Conservation (phyloP, 2,888 invertebrate genomes). For the Hemaris fuciformis region DNA sequence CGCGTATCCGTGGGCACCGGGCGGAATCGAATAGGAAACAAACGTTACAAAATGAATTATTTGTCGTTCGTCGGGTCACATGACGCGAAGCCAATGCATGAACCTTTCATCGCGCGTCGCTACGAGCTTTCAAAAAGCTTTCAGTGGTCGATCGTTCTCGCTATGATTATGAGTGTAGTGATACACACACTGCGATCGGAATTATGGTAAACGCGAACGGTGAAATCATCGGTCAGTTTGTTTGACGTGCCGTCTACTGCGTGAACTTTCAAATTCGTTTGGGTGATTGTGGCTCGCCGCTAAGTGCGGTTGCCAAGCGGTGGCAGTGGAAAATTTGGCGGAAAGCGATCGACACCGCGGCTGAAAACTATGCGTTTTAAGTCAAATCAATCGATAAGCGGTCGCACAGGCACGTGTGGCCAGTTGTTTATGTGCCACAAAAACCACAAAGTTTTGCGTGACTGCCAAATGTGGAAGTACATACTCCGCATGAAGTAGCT, state of each 20-base stretch:
- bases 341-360: conserved; percentile 67
- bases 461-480: conserved; percentile 69
- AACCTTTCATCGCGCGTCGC: conserved; percentile 70
- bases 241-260: conserved; percentile 39
- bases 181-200: conserved; percentile 53
- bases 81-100: conserved; percentile 65
- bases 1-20: neutral
- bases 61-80: conserved; percentile 12
- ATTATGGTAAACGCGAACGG: conserved; percentile 43
- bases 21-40: neutral
- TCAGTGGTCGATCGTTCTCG: conserved; percentile 68
- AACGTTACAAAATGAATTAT: conserved; percentile 7
- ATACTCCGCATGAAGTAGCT: conserved; percentile 61
- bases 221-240: conserved; percentile 32
- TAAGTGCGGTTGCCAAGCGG: conserved; percentile 68
- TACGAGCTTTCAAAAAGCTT: conserved; percentile 77
- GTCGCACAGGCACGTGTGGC: conserved; percentile 67
- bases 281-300: conserved; percentile 56
- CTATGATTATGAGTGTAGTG: conserved; percentile 64
- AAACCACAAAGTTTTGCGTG: conserved; percentile 72
- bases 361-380: conserved; percentile 75
- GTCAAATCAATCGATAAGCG: conserved; percentile 75
- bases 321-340: conserved; percentile 73
- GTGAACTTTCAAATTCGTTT: conserved; percentile 51
- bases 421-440: conserved; percentile 77